Base-by-base conservation (phyloP, 2,113 vertebrate genomes). In the Mormyrus lacerda region DNA sequence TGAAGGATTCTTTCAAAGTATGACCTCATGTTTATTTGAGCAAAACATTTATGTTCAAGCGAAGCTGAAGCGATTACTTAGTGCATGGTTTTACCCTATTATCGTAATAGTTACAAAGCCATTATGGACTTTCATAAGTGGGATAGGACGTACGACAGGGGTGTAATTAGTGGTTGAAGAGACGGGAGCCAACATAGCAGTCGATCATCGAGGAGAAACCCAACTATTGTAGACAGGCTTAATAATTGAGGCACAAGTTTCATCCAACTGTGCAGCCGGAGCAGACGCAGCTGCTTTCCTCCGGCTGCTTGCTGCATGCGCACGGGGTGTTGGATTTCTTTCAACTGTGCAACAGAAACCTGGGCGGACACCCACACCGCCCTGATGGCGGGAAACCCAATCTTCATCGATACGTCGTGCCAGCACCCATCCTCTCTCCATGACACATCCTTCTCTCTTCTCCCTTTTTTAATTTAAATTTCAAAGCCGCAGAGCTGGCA, bases 311-410 rank as follows among this genome's bases (percentile, higher is more conserved):
- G 19, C 19, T 9, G 87, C 87, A 61, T 35, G 93, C 94, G 55
- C 82, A 93, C 93, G 19, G 90, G 95, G 95, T 95, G 93, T 96
- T 94, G 90, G 91, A 91, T 96, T 96, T 95, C 95, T 95, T 95
- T 96, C 95, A 94, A 93, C 93, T 90, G 89, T 93, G 93, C 92
- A 94, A 94, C 93, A 94, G 89, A 89, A 94, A 94, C 92, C 91
- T 31, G 58, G 87, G 13, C 45, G 53, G 88, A 89, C 85, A 87
- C 85, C 76, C 42, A 58, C 76, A 24, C 21, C 17, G 85, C 85
- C 53, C 51, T 55, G 76, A 45, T 6, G 42, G 31, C 3, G 2
- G 39, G 95, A 95, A 94, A 96, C 93, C 87, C 53, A 94, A 96
- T 93, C 91, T 88, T 83, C 61, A 90, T 96, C 79, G 95, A 96